Evolutionary conservation across 2,888 invertebrate species (phyloP).

Genomic region (Ptilodon capucinus): DNA sequence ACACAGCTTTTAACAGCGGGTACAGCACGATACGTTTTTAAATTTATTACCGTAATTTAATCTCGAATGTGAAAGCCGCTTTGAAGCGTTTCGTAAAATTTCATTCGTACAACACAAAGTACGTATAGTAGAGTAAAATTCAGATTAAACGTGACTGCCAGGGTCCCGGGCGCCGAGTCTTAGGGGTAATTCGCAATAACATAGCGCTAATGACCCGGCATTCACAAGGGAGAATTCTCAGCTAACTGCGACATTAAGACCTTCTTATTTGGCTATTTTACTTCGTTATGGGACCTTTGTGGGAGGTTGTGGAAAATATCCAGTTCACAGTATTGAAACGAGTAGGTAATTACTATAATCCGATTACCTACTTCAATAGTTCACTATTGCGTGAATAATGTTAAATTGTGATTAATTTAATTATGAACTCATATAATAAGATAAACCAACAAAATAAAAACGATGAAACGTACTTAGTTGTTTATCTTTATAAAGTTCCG

Average conservation of each 20-base stretch:
- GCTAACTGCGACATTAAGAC: conserved; percentile 78
- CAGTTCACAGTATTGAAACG: background rate
- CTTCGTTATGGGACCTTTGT: conserved; percentile 74
- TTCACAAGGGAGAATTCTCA: conserved; percentile 75
- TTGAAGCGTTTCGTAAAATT: conserved; percentile 42
- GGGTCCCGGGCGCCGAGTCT: conserved; percentile 50
- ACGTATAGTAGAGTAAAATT: conserved; percentile 60
- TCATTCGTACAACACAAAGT: conserved; percentile 46
- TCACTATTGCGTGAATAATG: too few relatives aligned
- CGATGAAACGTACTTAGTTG: too few relatives aligned
- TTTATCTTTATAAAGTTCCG: background rate
- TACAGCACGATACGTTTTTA: conserved; percentile 33
- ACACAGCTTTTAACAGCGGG: conserved; percentile 25
- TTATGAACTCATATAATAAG: too few relatives aligned
- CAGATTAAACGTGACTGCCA: conserved; percentile 66
- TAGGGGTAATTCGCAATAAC: conserved; percentile 75
- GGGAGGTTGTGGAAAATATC: conserved; percentile 56
- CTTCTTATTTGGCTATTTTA: conserved; percentile 79
- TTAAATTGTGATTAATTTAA: too few relatives aligned
- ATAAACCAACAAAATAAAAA: too few relatives aligned
- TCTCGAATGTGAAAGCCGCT: conserved; percentile 47
- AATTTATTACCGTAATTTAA: conserved; percentile 51
- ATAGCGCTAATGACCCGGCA: conserved; percentile 75
- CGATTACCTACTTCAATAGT: too few relatives aligned
- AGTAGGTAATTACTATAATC: too few relatives aligned